phyloP scores from a whole-genome alignment of 2,113 vertebrate species.

The Osmerus eperlanus region DNA sequence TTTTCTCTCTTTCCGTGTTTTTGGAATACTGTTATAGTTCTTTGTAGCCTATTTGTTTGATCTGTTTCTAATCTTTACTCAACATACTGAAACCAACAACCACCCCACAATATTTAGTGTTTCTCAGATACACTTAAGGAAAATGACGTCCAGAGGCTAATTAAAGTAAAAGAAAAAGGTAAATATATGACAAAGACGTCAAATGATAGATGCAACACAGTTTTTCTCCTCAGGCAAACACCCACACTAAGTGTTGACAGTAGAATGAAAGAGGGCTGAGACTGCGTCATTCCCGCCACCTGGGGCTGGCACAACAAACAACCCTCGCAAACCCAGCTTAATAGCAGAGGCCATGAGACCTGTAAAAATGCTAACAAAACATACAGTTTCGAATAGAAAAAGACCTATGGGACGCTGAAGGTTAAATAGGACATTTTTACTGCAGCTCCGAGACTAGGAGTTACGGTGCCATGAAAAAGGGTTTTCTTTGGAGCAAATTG shows the following conservation, averaged over 20 bases:
- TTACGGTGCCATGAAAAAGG: no score
- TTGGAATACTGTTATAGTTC: not conserved
- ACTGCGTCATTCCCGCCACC: slow-evolving; percentile 36
- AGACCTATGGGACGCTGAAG: not conserved
- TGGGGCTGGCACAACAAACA: slow-evolving; percentile 41
- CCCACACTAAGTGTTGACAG: slow-evolving; percentile 52
- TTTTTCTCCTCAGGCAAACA: slow-evolving; percentile 43
- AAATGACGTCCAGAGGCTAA: slow-evolving; percentile 23
- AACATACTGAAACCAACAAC: not conserved
- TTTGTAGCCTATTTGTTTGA: not conserved
- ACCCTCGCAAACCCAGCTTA: slow-evolving; percentile 32
- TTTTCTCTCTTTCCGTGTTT: not conserved
- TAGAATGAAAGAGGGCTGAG: slow-evolving; percentile 36
- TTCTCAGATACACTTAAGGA: no score
- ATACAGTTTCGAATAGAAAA: slow-evolving; percentile 9
- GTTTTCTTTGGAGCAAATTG: not conserved
- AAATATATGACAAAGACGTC: slow-evolving; percentile 16
- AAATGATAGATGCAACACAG: slow-evolving; percentile 44
- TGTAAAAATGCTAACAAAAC: slow-evolving; percentile 26
- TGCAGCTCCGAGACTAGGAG: slow-evolving; percentile 2
- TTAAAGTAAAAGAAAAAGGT: slow-evolving; percentile 29
- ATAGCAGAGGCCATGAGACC: slow-evolving; percentile 6
- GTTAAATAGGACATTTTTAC: slow-evolving; percentile 21
- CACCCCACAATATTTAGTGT: not conserved
- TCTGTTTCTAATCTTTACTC: no score